These are phyloP conservation scores for Craniophora ligustri DNA, from an alignment of 2,888 invertebrate genomes.

Conservation along the genomic window DNA sequence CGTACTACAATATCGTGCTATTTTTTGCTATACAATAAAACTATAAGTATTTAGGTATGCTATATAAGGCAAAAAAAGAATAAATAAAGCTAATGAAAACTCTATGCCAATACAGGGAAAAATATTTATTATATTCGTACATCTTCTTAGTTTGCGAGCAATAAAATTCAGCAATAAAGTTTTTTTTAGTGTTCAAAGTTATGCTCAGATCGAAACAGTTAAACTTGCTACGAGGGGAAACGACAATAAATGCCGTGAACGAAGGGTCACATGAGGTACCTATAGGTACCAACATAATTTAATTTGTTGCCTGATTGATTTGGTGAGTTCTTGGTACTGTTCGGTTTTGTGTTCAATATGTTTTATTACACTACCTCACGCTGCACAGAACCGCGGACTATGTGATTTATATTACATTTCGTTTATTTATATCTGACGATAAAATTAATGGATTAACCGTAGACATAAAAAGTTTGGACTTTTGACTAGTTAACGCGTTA, in stretches of 20 bases:
- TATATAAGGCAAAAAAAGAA: background rate
- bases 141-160: background rate
- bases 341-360: conserved; percentile 57
- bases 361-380: conserved; percentile 56
- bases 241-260: background rate
- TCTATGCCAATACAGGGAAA: too few species aligned
- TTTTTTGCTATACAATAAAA: too few species aligned
- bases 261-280: conserved; percentile 7
- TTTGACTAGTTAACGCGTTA: conserved; percentile 53
- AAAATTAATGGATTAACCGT: conserved; percentile 66
- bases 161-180: background rate
- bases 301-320: conserved; percentile 43
- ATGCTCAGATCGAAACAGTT: background rate
- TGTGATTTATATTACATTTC: conserved; percentile 65
- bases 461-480: conserved; percentile 61
- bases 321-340: conserved; percentile 52
- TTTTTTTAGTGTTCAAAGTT: background rate
- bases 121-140: too few species aligned
- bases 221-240: conserved; percentile 10
- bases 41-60: too few species aligned
- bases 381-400: conserved; percentile 54
- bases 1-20: too few species aligned
- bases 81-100: background rate
- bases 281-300: conserved; percentile 26
- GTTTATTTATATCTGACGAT: conserved; percentile 67